phyloP scores from a whole-genome alignment of 2,113 vertebrate genomes.

The Malurus cyaneus region DNA sequence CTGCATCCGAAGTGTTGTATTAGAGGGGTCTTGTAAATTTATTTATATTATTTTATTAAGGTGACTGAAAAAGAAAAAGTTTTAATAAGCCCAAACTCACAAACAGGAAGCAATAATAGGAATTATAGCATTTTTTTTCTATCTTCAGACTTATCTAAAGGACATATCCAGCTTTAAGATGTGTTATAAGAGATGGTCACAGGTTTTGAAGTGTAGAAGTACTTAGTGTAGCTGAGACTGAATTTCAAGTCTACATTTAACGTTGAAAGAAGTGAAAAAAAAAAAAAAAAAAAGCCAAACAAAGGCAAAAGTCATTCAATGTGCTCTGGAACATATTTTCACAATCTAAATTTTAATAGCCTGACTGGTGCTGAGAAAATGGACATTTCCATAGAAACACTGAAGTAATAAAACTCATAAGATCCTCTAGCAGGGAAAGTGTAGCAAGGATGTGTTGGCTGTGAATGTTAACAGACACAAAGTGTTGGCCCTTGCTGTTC shows the following conservation, averaged over 20 bases:
- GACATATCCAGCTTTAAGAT: not conserved
- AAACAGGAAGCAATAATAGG: not conserved
- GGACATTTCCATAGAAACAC: not conserved
- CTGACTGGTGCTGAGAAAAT: not conserved
- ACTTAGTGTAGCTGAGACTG: not conserved
- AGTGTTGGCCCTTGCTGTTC: not conserved
- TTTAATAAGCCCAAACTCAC: not conserved
- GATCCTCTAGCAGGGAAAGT: not conserved
- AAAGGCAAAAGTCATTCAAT: rapidly evolving
- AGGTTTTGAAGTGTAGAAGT: not conserved
- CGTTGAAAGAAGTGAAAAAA: not conserved
- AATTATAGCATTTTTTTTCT: not conserved
- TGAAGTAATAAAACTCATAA: not conserved
- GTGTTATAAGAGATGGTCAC: not conserved
- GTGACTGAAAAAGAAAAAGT: not conserved
- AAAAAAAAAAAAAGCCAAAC: too few relatives aligned
- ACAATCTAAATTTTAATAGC: not conserved
- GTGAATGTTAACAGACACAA: not conserved
- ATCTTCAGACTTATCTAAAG: not conserved
- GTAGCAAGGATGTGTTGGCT: not conserved
- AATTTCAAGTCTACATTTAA: not conserved
- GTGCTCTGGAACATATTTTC: not conserved
- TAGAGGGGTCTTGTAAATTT: rapidly evolving
- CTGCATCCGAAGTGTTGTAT: not conserved
- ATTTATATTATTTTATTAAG: not conserved